Conservation (phyloP, 2,888 invertebrate genomes). For the Eristalis intricaria region DNA sequence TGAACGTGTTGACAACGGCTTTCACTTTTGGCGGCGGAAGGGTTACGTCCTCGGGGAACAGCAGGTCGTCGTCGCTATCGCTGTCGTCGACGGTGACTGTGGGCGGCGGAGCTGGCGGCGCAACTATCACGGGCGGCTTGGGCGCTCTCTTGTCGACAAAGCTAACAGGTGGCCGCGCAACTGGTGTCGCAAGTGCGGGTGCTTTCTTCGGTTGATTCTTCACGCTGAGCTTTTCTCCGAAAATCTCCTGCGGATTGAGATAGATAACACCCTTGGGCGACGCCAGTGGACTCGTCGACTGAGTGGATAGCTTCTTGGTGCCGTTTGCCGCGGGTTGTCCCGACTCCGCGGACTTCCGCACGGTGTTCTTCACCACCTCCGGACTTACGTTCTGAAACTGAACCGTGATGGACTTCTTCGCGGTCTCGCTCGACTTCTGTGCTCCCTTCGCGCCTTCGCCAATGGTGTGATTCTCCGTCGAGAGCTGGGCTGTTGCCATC, state of each 20-base stretch:
- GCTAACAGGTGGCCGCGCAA: neutral
- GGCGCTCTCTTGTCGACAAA: neutral
- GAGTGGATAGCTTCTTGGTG: conserved; percentile 14
- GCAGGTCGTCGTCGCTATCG: conserved; percentile 34
- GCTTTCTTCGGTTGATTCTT: neutral
- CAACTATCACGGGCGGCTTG: no score
- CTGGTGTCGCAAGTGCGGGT: neutral
- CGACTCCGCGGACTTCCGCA: neutral
- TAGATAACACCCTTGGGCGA: conserved; percentile 53
- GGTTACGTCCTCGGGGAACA: conserved; percentile 30
- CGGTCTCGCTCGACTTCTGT: neutral
- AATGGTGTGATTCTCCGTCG: conserved; percentile 37
- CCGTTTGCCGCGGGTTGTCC: neutral
- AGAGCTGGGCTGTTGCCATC: conserved; percentile 3
- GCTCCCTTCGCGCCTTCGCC: neutral
- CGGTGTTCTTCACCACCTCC: conserved; percentile 45
- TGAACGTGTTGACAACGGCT: conserved; percentile 38
- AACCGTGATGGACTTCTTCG: conserved; percentile 33
- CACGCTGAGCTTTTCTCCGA: conserved; percentile 13
- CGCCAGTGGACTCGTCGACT: conserved; percentile 4
- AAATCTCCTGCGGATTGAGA: conserved; percentile 62
- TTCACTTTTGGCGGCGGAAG: conserved; percentile 49
- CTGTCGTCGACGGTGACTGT: conserved; percentile 10
- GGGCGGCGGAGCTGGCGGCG: neutral
- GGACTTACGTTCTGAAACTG: conserved; percentile 51